Conservation (phyloP, 2,113 vertebrate genomes). For the Corydoras sp. region DNA sequence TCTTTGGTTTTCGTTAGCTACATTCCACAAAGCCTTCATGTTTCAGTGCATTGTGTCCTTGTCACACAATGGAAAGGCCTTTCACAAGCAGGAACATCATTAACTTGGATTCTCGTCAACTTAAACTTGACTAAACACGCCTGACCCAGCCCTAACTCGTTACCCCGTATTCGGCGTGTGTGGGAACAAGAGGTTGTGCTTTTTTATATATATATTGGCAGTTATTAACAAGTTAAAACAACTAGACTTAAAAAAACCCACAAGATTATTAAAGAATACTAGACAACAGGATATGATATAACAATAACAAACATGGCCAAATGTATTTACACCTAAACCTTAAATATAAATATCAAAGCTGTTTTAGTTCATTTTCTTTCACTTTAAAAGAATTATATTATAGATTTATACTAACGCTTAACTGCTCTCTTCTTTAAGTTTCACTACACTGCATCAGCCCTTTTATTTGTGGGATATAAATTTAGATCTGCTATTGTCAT, state of each 20-base stretch:
- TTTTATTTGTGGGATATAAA: too few species aligned
- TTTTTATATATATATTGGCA: too few species aligned
- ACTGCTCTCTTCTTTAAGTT: too few species aligned
- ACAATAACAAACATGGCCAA: neutral
- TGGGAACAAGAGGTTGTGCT: slow-evolving; percentile 2
- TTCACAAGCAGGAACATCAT: neutral
- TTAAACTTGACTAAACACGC: slow-evolving; percentile 25
- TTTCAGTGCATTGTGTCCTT: neutral
- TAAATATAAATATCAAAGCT: neutral
- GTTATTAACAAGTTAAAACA: too few species aligned
- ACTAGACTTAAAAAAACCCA: too few species aligned
- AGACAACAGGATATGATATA: neutral
- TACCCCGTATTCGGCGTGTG: neutral
- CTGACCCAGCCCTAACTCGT: neutral
- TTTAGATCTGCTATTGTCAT: too few species aligned
- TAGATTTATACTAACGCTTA: too few species aligned
- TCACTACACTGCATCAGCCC: too few species aligned
- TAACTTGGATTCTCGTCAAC: neutral
- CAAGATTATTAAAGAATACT: neutral
- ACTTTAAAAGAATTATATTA: too few species aligned
- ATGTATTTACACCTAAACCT: too few species aligned
- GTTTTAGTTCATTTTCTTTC: too few species aligned
- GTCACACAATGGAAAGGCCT: neutral
- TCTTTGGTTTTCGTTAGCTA: neutral
- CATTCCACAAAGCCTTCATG: neutral